phyloP scores from a whole-genome alignment of 2,113 vertebrate genomes.

The Arizona elegans region DNA sequence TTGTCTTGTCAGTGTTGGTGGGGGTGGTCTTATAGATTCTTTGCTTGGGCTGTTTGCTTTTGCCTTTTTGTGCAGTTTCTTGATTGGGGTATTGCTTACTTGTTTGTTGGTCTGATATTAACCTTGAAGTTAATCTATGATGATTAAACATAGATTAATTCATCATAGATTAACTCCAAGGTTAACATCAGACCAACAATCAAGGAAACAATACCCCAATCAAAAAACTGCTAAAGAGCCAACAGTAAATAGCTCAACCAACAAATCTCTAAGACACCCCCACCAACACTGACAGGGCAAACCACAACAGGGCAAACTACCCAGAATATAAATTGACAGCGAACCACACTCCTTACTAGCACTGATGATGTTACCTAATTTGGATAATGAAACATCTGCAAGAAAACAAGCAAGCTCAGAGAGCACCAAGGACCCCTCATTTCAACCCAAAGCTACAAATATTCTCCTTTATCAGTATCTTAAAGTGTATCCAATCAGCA shows the following conservation, averaged over 20 bases:
- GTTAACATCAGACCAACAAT: too few relatives aligned
- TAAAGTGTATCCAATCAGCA: background rate
- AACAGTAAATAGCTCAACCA: too few relatives aligned
- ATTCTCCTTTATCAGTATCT: background rate
- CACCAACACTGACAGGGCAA: background rate
- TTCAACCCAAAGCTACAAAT: background rate
- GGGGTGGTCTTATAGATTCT: too few relatives aligned
- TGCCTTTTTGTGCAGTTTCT: background rate
- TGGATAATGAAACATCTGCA: background rate
- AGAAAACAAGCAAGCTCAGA: background rate
- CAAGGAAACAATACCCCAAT: too few relatives aligned
- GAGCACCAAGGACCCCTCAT: background rate
- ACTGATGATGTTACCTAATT: background rate
- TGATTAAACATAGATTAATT: too few relatives aligned
- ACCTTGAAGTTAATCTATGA: background rate
- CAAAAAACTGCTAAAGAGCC: too few relatives aligned
- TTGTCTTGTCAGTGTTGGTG: too few relatives aligned
- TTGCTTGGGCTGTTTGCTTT: too few relatives aligned
- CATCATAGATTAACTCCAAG: too few relatives aligned
- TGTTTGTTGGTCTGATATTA: background rate
- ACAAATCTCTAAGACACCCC: too few relatives aligned
- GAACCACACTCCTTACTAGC: background rate
- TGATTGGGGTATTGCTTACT: background rate
- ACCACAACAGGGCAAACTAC: too few relatives aligned
- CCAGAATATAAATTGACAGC: too few relatives aligned